phyloP scores from a whole-genome alignment of 1,140 invertebrate genomes.

The Gryllus bimaculatus region DNA sequence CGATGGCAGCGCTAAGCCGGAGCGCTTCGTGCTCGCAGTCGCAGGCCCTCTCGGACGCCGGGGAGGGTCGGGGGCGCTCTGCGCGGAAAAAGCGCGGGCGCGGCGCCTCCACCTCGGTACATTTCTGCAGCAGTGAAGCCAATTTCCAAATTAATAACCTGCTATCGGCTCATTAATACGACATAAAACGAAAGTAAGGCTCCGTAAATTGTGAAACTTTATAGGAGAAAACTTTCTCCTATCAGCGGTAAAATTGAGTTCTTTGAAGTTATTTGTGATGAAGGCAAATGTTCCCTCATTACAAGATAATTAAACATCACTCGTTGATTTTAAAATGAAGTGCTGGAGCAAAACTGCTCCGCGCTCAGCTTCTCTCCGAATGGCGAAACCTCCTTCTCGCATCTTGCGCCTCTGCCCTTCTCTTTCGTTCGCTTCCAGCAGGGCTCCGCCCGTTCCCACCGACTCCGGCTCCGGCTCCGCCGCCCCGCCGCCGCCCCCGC shows the following conservation, averaged over 20 bases:
- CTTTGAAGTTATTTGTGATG: neutral
- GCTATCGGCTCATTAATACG: neutral
- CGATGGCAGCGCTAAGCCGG: too few relatives aligned
- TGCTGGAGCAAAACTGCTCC: neutral
- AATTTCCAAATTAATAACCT: constrained; percentile 2
- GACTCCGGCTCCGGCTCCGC: too few relatives aligned
- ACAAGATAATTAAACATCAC: constrained; percentile 5
- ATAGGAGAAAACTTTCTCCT: neutral
- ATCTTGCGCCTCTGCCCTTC: too few relatives aligned
- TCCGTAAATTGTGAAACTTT: neutral
- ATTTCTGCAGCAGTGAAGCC: neutral
- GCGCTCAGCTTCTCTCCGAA: too few relatives aligned
- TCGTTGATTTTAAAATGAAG: neutral
- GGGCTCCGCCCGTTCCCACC: too few relatives aligned
- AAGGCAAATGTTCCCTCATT: neutral
- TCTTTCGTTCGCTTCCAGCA: too few relatives aligned
- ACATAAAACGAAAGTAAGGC: constrained; percentile 4
- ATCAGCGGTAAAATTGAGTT: neutral
- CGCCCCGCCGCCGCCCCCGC: too few relatives aligned
- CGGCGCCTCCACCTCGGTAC: neutral
- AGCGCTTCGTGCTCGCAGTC: too few relatives aligned
- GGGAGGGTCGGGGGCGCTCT: too few relatives aligned
- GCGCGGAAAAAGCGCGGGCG: too few relatives aligned
- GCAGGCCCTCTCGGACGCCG: too few relatives aligned
- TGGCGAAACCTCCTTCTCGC: too few relatives aligned